A percentile compares a stretch with the other conserved stretches of the same genome.
Conservation (phyloP, 2,888 invertebrate genomes). For the Rotaria magnacalcarata region DNA sequence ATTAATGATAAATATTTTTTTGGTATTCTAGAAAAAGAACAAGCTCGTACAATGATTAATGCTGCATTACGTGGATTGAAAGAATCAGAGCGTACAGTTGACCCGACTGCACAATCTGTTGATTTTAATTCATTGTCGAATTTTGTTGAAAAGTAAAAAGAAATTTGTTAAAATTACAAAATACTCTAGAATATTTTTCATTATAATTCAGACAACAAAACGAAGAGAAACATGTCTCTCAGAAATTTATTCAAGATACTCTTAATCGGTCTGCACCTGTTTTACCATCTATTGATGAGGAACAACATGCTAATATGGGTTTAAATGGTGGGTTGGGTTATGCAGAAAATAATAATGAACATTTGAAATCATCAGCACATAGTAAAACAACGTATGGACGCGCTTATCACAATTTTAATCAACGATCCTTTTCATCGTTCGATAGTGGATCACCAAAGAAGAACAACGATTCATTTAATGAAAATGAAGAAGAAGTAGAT, state of each 20-base stretch:
- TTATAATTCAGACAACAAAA: neutral
- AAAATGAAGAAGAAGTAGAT: neutral
- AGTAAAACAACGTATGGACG: neutral
- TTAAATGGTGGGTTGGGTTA: neutral
- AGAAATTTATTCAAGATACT: neutral
- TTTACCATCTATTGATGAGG: neutral
- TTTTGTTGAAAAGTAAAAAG: constrained; percentile 1
- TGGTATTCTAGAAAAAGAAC: constrained; percentile 40
- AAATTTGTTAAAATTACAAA: neutral
- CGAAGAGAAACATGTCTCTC: neutral
- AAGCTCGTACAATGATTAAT: constrained; percentile 40
- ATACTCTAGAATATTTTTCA: neutral
- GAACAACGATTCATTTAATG: neutral
- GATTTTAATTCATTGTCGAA: neutral
- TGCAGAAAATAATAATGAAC: neutral
- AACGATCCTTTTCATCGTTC: neutral
- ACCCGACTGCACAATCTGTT: neutral
- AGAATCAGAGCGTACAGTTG: constrained; percentile 42
- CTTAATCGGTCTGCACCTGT: neutral
- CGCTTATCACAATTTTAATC: neutral
- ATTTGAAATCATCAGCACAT: neutral
- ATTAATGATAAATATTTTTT: neutral
- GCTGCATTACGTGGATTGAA: constrained; percentile 42
- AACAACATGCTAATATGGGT: neutral
- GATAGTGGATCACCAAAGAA: neutral